Base-by-base conservation (phyloP, 64 coral and sea anemone species). In the Stichodactyla helianthus region DNA sequence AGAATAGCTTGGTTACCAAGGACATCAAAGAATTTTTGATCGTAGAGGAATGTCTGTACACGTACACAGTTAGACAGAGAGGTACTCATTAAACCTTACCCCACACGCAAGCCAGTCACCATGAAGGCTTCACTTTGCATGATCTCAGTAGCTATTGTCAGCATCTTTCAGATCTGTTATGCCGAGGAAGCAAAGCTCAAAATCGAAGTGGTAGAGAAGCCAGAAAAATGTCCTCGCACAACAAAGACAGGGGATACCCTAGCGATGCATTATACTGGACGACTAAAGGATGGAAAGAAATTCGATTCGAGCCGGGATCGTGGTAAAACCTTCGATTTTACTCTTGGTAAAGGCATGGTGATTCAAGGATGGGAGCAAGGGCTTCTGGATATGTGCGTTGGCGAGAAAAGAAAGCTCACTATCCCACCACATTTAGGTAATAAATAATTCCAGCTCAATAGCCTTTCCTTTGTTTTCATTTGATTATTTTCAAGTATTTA, bases 351-450 rank as follows among this genome's bases (percentile, higher is more conserved):
- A 88, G 94, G 94, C 50, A 90, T 90, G 94, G 94, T 97, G 50
- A 97, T 97, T 53, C 94, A 97, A 90, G 94, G 94, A 0, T 97
- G 92, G 91, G 94, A 97, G 80, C 68, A 93, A 84, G 94, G 94
- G 23, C 91, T 97, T 23, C 82, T 92, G 54, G 91, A 93, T 87
- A 97, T 97, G 94, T 97, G 94, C 74, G 88, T 97, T 35, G 94
- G 94, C 18, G 94, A 97, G 50, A 84, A 83, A 81, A 86, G 94
- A 82, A 97, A 93, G 26, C 88, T 97, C 27, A 93, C 79, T 0
- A 92, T 97, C 31, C 94, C 94, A 18, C 70, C 94, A 79, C 91
- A 97, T 68, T 82, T 97, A 25, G 94, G 94, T 97, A 97, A 82
- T 82, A 44, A 44, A 44, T 44, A 44, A 59, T 59, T 12, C 56